Evolutionary conservation across 2,888 invertebrate species (phyloP), one percentile per base, ranked within the genome.

Genomic region (Parnassius glacialis): DNA sequence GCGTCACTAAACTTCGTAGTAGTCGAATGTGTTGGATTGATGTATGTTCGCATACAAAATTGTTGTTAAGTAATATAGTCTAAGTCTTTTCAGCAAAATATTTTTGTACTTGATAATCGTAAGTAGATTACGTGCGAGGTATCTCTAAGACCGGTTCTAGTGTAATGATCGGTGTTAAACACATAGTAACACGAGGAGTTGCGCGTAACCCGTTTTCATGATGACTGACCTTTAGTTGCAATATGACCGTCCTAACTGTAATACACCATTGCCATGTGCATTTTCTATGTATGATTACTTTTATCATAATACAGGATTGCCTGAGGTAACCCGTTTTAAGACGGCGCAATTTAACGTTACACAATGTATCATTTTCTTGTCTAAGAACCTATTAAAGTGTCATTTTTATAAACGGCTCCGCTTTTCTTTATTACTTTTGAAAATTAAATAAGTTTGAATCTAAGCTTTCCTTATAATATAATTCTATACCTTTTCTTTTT

Each of bases 161-260:
- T 67, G 76, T 74, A 76, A 77, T 69, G 69, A 57, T 57, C 20
- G 45, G 52, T 44, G 59, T 63, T 59, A 63, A 63, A 63, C 59
- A 59, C 58, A 62, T 64, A 66, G 65, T 66, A 68, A 64, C 67
- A 67, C 61, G 64, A 65, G 68, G 66, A 70, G 65, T 64, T 58
- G 63, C 51, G 59, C 56, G 63, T 58, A 64, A 67, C 68, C 68
- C 53, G 66, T 65, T 68, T 62, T 64, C 61, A 65, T 68, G 68
- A 65, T 62, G 65, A 53, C 64, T 68, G 72, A 71, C 72, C 70
- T 74, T 71, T 74, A 68, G 67, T 69, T 69, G 69, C 67, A 73
- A 71, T 66, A 62, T 68, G 68, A 66, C 66, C 68, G 63, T 69
- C 67, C 68, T 66, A 68, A 68, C 69, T 64, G 67, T 68, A 55